Percentiles rank a stretch among this genome's conserved stretches.
These are phyloP conservation scores for Drosophila pseudoobscura DNA, from an alignment of 1,140 invertebrate species.

Conservation along the genomic window DNA sequence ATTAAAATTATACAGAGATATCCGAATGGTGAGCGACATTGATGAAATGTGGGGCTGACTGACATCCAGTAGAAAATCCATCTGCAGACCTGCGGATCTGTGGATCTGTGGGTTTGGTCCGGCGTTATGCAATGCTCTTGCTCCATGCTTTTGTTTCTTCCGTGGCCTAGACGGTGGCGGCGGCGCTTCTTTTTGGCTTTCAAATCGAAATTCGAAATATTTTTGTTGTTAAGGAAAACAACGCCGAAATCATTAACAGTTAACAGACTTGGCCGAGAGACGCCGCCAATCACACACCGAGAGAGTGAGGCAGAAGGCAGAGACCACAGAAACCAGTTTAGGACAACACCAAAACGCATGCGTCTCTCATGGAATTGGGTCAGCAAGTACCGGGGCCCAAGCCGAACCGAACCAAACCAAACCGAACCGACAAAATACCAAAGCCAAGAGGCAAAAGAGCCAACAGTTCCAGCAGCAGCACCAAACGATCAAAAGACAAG, in stretches of 20 bases:
- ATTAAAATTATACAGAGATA: slow-evolving; percentile 22
- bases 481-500: slow-evolving; percentile 33
- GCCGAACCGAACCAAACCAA: no score
- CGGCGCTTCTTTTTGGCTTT: slow-evolving; percentile 74
- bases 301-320: slow-evolving; percentile 29
- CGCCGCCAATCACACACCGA: slow-evolving; percentile 53
- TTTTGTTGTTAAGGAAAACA: slow-evolving; percentile 69
- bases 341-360: slow-evolving; percentile 68
- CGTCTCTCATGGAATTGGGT: slow-evolving; percentile 75
- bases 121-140: slow-evolving; percentile 55
- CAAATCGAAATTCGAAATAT: slow-evolving; percentile 76
- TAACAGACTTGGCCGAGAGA: slow-evolving; percentile 61
- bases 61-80: slow-evolving; percentile 14
- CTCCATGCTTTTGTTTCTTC: slow-evolving; percentile 22
- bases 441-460: slow-evolving; percentile 41
- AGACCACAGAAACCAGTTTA: slow-evolving; percentile 58
- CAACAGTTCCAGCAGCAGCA: slow-evolving; percentile 16
- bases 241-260: slow-evolving; percentile 75
- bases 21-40: slow-evolving; percentile 52
- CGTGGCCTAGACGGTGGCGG: slow-evolving; percentile 9
- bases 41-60: slow-evolving; percentile 67
- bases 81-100: background rate
- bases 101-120: slow-evolving; percentile 17
- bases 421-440: slow-evolving; percentile 44
- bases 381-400: slow-evolving; percentile 67